Percentiles rank a stretch among this genome's conserved stretches.
These are phyloP conservation scores for Diabrotica undecimpunctata DNA, from an alignment of 1,140 invertebrate genomes.

Conservation along the genomic window DNA sequence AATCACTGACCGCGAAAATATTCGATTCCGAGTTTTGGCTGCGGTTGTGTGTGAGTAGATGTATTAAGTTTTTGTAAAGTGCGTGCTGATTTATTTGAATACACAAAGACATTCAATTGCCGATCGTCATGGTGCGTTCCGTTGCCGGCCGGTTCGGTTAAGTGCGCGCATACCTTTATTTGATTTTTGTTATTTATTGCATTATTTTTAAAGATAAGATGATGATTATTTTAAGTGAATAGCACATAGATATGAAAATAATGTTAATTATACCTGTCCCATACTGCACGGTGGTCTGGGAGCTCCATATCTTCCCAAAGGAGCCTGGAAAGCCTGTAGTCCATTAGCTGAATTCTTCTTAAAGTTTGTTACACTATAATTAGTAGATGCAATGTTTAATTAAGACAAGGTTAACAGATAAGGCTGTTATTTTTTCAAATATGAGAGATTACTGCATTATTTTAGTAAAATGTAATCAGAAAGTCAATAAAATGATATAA, in stretches of 20 bases:
- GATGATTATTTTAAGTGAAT: neutral
- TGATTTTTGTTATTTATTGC: no score
- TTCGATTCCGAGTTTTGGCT: no score
- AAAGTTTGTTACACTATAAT: constrained; percentile 21
- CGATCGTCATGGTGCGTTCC: no score
- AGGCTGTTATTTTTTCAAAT: neutral
- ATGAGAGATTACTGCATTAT: neutral
- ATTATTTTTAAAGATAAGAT: no score
- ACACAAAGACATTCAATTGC: no score
- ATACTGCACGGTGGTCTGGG: constrained; percentile 61
- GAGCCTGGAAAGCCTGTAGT: constrained; percentile 36
- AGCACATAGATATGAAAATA: neutral
- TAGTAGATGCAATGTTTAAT: constrained; percentile 8
- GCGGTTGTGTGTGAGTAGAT: no score
- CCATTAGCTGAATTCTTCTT: constrained; percentile 42
- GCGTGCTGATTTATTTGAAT: no score
- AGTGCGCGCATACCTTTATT: no score
- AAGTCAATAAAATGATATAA: neutral
- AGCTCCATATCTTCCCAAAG: constrained; percentile 59
- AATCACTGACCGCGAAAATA: no score
- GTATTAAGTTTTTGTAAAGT: no score
- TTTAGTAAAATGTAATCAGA: neutral
- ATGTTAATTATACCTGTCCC: constrained; percentile 54
- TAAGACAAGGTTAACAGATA: neutral
- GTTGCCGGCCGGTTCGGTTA: no score